Conservation (phyloP, 1,140 invertebrate species). For the Cepaea nemoralis region DNA sequence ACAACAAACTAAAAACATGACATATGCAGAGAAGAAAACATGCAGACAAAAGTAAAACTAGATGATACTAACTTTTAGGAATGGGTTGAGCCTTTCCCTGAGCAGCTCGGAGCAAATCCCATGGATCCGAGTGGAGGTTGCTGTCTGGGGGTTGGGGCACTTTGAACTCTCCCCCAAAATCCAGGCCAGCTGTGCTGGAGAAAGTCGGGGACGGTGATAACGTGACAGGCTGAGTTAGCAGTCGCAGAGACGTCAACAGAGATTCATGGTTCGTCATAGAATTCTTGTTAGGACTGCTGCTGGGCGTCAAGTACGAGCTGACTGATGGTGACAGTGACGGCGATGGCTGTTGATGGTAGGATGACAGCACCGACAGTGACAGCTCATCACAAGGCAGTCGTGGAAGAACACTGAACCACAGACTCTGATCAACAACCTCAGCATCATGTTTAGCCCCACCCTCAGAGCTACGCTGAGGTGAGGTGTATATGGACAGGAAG, state of each 20-base stretch:
- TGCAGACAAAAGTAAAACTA: neutral
- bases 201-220: conserved; percentile 25
- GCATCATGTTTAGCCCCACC: conserved; percentile 50
- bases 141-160: conserved; percentile 56
- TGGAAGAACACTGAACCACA: conserved; percentile 79
- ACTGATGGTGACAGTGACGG: conserved; percentile 8
- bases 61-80: conserved; percentile 57
- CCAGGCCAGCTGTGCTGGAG: conserved; percentile 40
- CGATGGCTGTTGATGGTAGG: neutral
- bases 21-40: no score
- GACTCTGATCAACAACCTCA: conserved; percentile 63
- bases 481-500: conserved; percentile 31
- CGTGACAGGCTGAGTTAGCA: conserved; percentile 4
- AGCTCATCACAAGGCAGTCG: conserved; percentile 77
- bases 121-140: conserved; percentile 45
- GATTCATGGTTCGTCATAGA: neutral
- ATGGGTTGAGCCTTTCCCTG: conserved; percentile 62
- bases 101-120: conserved; percentile 53
- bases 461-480: conserved; percentile 48
- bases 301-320: conserved; percentile 11
- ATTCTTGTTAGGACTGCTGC: neutral
- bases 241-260: neutral
- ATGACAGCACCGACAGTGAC: conserved; percentile 56
- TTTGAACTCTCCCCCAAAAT: conserved; percentile 55
- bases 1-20: no score